These are phyloP conservation scores for Athalia rosae DNA, from an alignment of 2,888 invertebrate species.

Conservation along the genomic window DNA sequence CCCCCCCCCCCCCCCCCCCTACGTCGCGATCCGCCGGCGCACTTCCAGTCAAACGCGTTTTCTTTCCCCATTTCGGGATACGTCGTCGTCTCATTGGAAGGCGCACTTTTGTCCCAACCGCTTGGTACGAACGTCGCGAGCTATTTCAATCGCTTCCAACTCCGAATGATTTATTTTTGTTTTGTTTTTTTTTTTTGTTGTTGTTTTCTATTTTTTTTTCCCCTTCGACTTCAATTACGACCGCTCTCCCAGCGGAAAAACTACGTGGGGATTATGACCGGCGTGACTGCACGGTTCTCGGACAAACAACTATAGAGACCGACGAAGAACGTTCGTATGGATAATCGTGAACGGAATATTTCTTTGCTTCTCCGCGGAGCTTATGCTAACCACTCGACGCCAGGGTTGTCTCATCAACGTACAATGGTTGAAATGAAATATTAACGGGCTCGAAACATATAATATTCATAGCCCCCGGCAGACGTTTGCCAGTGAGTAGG, in stretches of 20 bases:
- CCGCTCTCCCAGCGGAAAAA: too few relatives aligned
- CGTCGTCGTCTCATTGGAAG: neutral
- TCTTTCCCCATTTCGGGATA: neutral
- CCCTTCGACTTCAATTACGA: constrained; percentile 1
- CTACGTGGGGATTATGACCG: too few relatives aligned
- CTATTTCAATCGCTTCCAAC: constrained; percentile 33
- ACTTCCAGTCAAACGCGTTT: neutral
- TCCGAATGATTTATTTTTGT: too few relatives aligned
- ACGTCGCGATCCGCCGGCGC: neutral
- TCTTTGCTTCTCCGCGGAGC: neutral
- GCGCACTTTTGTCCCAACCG: neutral
- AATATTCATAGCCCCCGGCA: constrained; percentile 60
- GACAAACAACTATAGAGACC: too few relatives aligned
- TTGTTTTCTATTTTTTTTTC: too few relatives aligned
- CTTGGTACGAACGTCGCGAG: neutral
- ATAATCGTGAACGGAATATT: too few relatives aligned
- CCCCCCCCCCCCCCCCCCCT: neutral
- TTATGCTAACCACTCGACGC: constrained; percentile 20
- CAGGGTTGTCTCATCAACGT: constrained; percentile 58
- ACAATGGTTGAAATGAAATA: constrained; percentile 63
- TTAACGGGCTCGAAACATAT: constrained; percentile 62
- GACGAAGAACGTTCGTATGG: too few relatives aligned
- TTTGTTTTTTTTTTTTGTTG: too few relatives aligned
- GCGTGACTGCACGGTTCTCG: too few relatives aligned
- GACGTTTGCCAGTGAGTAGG: constrained; percentile 46